Conservation (phyloP, 2,113 vertebrate species). For the Etheostoma spectabile region DNA sequence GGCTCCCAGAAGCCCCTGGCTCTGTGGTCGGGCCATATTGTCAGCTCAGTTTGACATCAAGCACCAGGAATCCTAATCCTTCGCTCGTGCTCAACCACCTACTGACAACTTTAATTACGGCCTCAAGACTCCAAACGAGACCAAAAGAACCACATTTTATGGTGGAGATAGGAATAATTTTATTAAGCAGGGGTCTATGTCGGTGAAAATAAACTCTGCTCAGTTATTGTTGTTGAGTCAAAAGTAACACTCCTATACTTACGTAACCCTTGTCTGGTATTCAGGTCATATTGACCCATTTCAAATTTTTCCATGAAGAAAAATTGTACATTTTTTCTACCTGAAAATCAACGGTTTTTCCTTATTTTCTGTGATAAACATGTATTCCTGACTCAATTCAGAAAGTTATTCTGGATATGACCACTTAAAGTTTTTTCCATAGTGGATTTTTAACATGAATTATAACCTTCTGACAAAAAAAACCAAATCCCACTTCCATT, state of each 20-base stretch:
- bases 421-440: no score
- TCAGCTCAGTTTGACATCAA: constrained; percentile 68
- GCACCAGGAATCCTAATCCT: constrained; percentile 53
- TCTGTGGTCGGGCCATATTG: constrained; percentile 67
- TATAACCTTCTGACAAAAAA: no score
- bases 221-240: neutral
- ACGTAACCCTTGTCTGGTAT: no score
- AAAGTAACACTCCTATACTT: neutral
- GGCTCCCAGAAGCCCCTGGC: constrained; percentile 62
- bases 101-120: constrained; percentile 68
- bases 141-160: constrained; percentile 6
- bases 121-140: neutral
- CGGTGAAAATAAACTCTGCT: neutral
- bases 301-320: no score
- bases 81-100: constrained; percentile 48
- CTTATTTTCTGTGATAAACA: no score
- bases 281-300: no score
- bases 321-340: no score
- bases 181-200: neutral
- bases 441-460: no score
- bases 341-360: no score
- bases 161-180: constrained; percentile 12
- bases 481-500: no score
- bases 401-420: no score
- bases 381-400: no score